phyloP scores from a whole-genome alignment of 2,113 vertebrate species.

The Butorides virescens region DNA sequence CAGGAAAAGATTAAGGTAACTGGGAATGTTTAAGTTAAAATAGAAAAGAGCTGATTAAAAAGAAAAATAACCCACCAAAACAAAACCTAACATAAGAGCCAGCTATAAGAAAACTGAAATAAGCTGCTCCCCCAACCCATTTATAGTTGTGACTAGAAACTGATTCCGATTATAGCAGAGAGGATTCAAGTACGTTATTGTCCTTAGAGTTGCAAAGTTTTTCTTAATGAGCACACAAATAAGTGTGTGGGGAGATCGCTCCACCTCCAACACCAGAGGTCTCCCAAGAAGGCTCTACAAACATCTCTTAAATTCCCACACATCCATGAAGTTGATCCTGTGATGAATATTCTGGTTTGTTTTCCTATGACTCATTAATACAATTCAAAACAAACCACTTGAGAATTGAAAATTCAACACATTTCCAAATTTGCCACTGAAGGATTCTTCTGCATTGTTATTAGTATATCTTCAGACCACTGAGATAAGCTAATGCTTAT shows the following conservation, averaged over 20 bases:
- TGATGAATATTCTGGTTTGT: not conserved
- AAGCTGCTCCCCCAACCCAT: not conserved
- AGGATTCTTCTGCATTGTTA: not conserved
- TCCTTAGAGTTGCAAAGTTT: not conserved
- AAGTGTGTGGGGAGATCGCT: not conserved
- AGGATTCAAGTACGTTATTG: not conserved
- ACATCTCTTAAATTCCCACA: not conserved
- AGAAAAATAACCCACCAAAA: accelerated
- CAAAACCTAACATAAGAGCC: not conserved
- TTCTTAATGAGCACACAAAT: not conserved
- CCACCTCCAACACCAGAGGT: not conserved
- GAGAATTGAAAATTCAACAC: not conserved
- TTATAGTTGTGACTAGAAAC: not conserved
- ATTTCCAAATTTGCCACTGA: not conserved
- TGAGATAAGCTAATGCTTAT: not conserved
- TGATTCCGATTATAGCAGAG: not conserved
- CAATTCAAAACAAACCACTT: not conserved
- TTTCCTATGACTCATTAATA: not conserved
- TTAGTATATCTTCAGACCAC: not conserved
- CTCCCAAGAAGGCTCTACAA: not conserved
- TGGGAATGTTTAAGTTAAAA: not conserved
- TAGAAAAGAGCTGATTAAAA: not conserved
- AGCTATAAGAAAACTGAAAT: not conserved
- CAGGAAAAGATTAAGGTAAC: not conserved
- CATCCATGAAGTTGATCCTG: accelerated